Conservation (phyloP, 2,888 invertebrate genomes). For the Pinctada fucata region DNA sequence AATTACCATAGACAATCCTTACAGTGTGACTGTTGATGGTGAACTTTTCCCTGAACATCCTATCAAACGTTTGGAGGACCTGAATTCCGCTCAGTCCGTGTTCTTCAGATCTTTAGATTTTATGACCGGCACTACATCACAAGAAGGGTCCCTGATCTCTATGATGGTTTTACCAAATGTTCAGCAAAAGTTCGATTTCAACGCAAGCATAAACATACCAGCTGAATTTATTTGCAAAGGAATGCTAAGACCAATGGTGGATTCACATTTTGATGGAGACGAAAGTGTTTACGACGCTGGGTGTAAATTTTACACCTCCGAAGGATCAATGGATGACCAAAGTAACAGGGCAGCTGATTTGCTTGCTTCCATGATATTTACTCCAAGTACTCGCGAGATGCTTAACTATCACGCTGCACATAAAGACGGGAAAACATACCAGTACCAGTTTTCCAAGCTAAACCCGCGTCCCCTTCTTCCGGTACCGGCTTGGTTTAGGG, state of each 20-base stretch:
- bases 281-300: background rate
- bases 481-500: background rate
- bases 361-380: background rate
- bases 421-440: background rate
- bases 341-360: background rate
- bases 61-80: background rate
- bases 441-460: background rate
- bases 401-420: background rate
- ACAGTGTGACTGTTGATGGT: background rate
- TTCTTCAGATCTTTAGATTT: background rate
- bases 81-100: background rate
- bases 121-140: no score
- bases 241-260: background rate
- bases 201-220: background rate
- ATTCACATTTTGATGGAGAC: background rate
- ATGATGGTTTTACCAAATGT: background rate
- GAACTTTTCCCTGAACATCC: constrained; percentile 12
- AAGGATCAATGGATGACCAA: background rate
- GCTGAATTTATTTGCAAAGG: background rate
- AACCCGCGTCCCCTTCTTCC: background rate
- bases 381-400: background rate
- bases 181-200: background rate
- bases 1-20: background rate
- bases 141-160: background rate
- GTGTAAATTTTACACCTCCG: background rate